Base-by-base conservation (phyloP, 2,113 vertebrate species). In the Mobula hypostoma region DNA sequence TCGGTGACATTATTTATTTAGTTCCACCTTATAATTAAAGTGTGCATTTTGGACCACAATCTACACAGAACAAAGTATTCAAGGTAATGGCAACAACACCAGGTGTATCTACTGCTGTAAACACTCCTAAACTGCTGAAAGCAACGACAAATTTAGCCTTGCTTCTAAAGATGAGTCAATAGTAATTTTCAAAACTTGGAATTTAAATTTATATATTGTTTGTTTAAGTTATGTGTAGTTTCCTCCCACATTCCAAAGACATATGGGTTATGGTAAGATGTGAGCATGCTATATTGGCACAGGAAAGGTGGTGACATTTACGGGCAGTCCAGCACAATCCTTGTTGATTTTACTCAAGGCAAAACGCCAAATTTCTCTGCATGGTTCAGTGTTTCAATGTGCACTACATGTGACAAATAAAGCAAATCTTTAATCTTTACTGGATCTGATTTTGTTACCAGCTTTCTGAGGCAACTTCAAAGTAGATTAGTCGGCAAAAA, bases 121-220 rank as follows among this genome's bases (percentile, higher is more conserved):
- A 83, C 48, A 85, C 24, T 58, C 7, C 48, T 85, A 58, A 7
- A 29, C 6, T 66, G 61, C 24, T 1, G 12, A 15, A n/a, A 88
- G 27, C 63, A 88, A 88, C 5, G n/a, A 79, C 9, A 36, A 88
- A 66, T 14, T 2, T n/a, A 88, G 61, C 58, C 29, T 6, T 88
- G n/a, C 24, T 66, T 61, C 29, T 66, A 7, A 15, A 66, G 58
- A 1, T 63, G 58, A 61, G 61, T n/a, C 85, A 88, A 63, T 88
- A 63, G 61, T 61, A 87, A 15, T 61, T 63, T 88, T 88, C 14
- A 88, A 88, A 63, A 63, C 58, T n/a, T 29, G 24, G 0, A 87
- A 88, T 88, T 88, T 29, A n/a, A 88, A 66, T 88, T 63, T 88
- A 29, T 29, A 88, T 88, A 29, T n/a, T 88, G 14, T 32, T n/a